These are phyloP conservation scores for Hydractinia symbiolongicarpus DNA, from an alignment of 30 jellyfish, hydroid and myxozoan genomes.

Conservation along the genomic window DNA sequence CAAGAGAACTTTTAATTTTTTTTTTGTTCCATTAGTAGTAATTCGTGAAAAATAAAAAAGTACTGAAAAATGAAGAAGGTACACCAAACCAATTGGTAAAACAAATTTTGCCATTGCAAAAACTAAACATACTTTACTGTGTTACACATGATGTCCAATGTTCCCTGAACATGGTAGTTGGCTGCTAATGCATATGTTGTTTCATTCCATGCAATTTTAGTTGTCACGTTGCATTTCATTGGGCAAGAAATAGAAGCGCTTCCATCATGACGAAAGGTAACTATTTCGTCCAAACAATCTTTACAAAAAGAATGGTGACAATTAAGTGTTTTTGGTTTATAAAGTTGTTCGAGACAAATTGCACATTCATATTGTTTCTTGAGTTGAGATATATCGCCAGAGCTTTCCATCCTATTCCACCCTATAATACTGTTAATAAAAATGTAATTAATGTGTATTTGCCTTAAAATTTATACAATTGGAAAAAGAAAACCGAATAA, in stretches of 20 bases:
- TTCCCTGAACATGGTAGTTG: not conserved
- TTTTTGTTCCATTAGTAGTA: too few relatives aligned
- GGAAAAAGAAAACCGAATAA: too few relatives aligned
- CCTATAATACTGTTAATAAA: too few relatives aligned
- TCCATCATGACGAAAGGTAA: not conserved
- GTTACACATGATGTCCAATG: not conserved
- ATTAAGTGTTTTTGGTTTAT: slow-evolving; percentile 5
- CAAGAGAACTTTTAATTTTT: too few relatives aligned
- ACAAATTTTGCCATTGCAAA: too few relatives aligned
- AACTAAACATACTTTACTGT: too few relatives aligned
- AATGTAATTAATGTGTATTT: too few relatives aligned
- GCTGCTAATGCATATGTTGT: not conserved
- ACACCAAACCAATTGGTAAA: too few relatives aligned
- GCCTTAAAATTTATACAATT: too few relatives aligned
- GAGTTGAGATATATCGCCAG: not conserved
- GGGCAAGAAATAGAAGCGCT: slow-evolving; percentile 15
- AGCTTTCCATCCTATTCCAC: too few relatives aligned
- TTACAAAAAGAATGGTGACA: slow-evolving; percentile 24
- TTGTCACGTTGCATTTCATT: not conserved
- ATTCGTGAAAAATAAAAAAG: too few relatives aligned
- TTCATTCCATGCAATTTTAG: not conserved
- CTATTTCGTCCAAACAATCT: slow-evolving; percentile 12
- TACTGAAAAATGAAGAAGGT: too few relatives aligned
- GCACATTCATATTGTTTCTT: slow-evolving; percentile 20
- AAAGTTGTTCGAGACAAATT: slow-evolving; percentile 3